These are phyloP conservation scores for Molossus alvarezi DNA, from an alignment of 2,797 vertebrate species.

Conservation along the genomic window DNA sequence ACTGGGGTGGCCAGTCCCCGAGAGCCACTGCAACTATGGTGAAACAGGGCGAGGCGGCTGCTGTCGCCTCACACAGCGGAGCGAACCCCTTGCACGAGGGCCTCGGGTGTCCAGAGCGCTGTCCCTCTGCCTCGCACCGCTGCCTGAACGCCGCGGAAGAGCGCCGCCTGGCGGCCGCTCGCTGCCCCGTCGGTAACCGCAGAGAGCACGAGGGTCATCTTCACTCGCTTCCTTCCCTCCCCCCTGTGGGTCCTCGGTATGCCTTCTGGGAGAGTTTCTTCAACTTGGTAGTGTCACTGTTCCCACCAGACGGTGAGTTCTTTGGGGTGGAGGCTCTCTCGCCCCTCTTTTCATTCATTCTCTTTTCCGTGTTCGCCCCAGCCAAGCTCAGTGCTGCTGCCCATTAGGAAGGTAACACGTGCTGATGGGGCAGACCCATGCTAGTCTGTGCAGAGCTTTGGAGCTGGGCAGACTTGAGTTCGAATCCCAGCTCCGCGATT, in stretches of 20 bases:
- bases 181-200: neutral
- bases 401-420: neutral
- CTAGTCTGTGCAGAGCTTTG: constrained; percentile 8
- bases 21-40: neutral
- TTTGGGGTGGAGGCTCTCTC: neutral
- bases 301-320: neutral
- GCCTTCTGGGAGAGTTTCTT: neutral
- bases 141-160: neutral
- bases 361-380: neutral
- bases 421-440: neutral
- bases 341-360: neutral
- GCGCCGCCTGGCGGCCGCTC: neutral
- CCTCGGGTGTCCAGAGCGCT: neutral
- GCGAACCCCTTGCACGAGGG: neutral
- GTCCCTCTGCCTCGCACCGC: neutral
- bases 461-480: neutral
- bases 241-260: neutral
- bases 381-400: neutral
- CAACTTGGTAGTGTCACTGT: neutral
- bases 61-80: neutral
- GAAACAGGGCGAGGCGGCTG: neutral
- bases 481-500: neutral
- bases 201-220: neutral
- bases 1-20: neutral
- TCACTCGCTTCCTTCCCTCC: neutral